Evolutionary conservation across 1,140 invertebrate species (phyloP), one percentile per base, ranked within the genome.

Genomic region (Heliconius eleuchia): DNA sequence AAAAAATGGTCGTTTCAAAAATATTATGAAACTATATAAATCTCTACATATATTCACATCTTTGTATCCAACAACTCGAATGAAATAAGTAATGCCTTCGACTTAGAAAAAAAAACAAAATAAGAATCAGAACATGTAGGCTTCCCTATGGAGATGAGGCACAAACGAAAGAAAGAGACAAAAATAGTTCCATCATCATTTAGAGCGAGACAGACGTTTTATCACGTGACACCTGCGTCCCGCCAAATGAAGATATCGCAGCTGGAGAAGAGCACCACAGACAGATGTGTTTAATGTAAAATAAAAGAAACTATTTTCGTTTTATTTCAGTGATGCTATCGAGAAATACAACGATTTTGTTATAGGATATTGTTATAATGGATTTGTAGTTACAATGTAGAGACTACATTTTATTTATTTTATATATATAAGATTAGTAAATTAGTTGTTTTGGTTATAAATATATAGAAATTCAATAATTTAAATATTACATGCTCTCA

Each of bases 191-290:
- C 71, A 27, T 9, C 66, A 8, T 27, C 73, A 23, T 85, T 80
- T 46, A 7, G 82, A 93, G 73, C 72, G 87, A 82, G 88, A 90
- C 19, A 78, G 30, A 76, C 30, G 80, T 78, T 71, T 80, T 76
- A 82, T 77, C 89, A 91, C 91, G 90, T 92, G 92, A 91, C 92
- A 94, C 92, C 91, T 94, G 92, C 92, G 89, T 88, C 78, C 91
- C 86, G 87, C 88, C 91, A 93, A 93, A 94, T 94, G 91, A 94
- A 94, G 92, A 94, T 89, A 93, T 93, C 92, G 88, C 92, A 93
- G 91, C 91, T 94, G 92, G 90, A 92, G 88, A 84, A 86, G 86
- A 89, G 87, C 82, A 87, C 84, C 87, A 83, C 75, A 77, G 78
- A 79, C 88, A 89, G 90, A 85, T 79, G 83, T 86, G 71, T 60